phyloP scores from a whole-genome alignment of 2,797 vertebrate species.

The Hypotaenidia okinawae region DNA sequence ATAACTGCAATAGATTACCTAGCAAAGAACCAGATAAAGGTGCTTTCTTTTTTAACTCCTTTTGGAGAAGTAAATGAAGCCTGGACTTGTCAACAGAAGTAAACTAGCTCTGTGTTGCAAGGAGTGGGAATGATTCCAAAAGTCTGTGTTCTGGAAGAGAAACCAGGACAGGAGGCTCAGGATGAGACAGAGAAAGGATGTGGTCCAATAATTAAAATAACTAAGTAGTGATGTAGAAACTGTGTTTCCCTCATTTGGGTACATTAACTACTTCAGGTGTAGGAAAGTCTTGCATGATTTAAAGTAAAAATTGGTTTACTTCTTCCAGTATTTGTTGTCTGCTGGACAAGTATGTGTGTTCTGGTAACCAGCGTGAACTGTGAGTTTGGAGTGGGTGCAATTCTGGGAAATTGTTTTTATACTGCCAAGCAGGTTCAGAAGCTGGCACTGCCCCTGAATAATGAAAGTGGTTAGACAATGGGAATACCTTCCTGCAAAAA shows the following conservation, averaged over 20 bases:
- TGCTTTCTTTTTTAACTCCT: background rate
- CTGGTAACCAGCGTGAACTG: background rate
- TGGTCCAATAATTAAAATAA: background rate
- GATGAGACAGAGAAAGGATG: background rate
- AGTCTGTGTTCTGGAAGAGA: background rate
- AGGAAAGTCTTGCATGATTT: background rate
- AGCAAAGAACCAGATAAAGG: background rate
- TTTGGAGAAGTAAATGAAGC: background rate
- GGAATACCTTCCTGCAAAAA: background rate
- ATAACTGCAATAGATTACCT: background rate
- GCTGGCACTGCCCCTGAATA: background rate
- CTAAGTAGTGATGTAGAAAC: background rate
- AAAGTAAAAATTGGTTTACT: background rate
- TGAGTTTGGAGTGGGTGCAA: background rate
- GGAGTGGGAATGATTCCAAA: background rate
- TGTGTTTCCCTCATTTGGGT: accelerated
- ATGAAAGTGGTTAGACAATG: background rate
- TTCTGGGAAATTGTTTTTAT: background rate
- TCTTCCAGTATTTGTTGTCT: background rate
- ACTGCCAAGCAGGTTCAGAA: background rate
- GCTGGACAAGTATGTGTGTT: background rate
- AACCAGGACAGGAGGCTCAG: background rate
- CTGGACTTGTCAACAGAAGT: background rate
- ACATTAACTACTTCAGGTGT: background rate
- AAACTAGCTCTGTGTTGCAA: background rate